Evolutionary conservation across 2,797 vertebrate genomes (phyloP).

Genomic region (Staurois parvus): DNA sequence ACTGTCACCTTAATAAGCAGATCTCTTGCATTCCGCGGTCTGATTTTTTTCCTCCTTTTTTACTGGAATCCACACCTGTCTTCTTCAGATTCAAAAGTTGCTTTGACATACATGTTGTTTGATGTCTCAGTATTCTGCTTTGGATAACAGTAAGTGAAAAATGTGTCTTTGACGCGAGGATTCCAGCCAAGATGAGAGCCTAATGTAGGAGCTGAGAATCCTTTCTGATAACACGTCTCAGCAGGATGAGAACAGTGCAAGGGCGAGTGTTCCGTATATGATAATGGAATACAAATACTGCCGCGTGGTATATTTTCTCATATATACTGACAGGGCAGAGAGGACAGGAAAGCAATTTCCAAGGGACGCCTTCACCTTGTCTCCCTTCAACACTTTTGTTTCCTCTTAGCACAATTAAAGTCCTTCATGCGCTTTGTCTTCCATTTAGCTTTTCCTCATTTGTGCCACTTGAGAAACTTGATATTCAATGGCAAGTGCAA

Average conservation of each 20-base stretch:
- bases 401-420: constrained; percentile 59
- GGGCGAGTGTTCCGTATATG: not conserved
- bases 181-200: constrained; percentile 43
- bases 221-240: constrained; percentile 48
- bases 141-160: constrained; percentile 31
- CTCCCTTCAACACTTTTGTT: constrained; percentile 54
- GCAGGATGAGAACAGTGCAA: constrained; percentile 25
- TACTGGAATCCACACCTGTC: not conserved
- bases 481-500: constrained; percentile 62
- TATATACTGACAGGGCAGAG: constrained; percentile 39
- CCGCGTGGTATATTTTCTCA: constrained; percentile 18
- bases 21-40: not conserved
- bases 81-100: constrained; percentile 39
- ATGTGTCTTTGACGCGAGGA: constrained; percentile 6
- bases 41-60: not conserved
- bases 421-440: constrained; percentile 59
- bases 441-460: constrained; percentile 61
- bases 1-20: not conserved
- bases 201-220: not conserved
- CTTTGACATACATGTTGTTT: constrained; percentile 40
- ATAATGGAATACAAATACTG: constrained; percentile 46
- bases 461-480: constrained; percentile 63
- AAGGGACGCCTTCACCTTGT: constrained; percentile 59
- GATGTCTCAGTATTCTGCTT: constrained; percentile 25
- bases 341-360: constrained; percentile 50